Evolutionary conservation across 1,140 invertebrate genomes (phyloP).

Genomic region (honey bee (Apis mellifera)): DNA sequence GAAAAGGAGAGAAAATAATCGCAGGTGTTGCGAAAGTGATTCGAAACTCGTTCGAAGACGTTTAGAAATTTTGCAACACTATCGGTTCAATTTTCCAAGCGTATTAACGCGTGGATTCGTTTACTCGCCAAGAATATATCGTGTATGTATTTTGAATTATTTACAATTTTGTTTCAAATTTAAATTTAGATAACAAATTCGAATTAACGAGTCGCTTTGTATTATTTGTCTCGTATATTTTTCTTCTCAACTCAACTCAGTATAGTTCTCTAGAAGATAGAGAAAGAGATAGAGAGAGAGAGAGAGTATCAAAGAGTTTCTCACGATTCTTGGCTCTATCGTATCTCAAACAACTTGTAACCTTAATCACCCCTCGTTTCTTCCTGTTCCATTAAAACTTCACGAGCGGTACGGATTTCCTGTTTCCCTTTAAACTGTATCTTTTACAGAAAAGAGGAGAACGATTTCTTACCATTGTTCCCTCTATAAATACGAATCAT

Average conservation of each 20-base stretch:
- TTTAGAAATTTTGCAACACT: too few species aligned
- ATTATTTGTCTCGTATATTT: neutral
- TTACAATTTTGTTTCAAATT: too few species aligned
- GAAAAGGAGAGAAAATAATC: too few species aligned
- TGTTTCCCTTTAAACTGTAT: constrained; percentile 9
- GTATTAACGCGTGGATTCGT: too few species aligned
- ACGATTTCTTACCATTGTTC: neutral
- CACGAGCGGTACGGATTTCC: constrained; percentile 32
- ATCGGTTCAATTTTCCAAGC: too few species aligned
- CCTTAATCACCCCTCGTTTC: constrained; percentile 30
- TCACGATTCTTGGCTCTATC: neutral
- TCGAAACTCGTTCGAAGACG: too few species aligned
- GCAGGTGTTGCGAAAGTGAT: too few species aligned
- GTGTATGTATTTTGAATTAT: too few species aligned
- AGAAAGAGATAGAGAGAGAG: too few species aligned
- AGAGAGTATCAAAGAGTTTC: neutral
- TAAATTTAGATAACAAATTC: too few species aligned
- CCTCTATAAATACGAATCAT: neutral
- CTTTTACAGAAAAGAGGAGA: constrained; percentile 6
- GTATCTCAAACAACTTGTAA: constrained; percentile 27
- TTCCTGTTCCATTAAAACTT: constrained; percentile 33
- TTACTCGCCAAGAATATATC: too few species aligned
- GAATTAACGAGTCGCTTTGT: too few species aligned
- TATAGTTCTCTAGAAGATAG: neutral
- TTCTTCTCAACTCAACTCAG: neutral